These are phyloP conservation scores for Amiota communis DNA, from an alignment of 2,888 invertebrate genomes.

Conservation along the genomic window DNA sequence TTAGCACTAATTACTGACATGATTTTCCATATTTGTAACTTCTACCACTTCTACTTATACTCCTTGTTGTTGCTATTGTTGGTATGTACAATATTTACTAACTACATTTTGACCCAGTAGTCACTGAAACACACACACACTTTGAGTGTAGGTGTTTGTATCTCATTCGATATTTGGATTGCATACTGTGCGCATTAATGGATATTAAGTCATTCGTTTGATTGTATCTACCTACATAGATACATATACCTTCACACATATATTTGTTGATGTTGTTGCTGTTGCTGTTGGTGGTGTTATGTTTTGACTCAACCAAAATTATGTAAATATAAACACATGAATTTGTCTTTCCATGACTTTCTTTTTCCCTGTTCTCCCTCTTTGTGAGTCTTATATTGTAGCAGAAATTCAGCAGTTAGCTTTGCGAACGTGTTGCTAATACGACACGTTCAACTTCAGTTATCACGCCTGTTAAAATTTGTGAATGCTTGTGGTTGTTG, in stretches of 20 bases:
- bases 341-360: too few species aligned
- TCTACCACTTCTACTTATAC: neutral
- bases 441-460: slow-evolving; percentile 62
- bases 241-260: too few species aligned
- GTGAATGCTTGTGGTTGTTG: slow-evolving; percentile 2
- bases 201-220: slow-evolving; percentile 1
- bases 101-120: slow-evolving; percentile 1
- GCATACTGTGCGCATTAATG: neutral
- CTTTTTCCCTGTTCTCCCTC: too few species aligned
- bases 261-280: too few species aligned
- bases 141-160: slow-evolving; percentile 1
- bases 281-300: too few species aligned
- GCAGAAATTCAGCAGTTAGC: too few species aligned
- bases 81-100: neutral
- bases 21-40: slow-evolving; percentile 14
- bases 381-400: too few species aligned
- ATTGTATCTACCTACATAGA: neutral
- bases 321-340: too few species aligned
- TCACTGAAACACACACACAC: neutral
- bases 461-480: slow-evolving; percentile 48
- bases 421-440: slow-evolving; percentile 46
- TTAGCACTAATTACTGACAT: slow-evolving; percentile 60
- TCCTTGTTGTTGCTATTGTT: neutral
- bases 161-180: neutral
- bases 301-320: too few species aligned